Evolutionary conservation across 2,888 invertebrate species (phyloP).

Genomic region (Drosophila diplacantha): DNA sequence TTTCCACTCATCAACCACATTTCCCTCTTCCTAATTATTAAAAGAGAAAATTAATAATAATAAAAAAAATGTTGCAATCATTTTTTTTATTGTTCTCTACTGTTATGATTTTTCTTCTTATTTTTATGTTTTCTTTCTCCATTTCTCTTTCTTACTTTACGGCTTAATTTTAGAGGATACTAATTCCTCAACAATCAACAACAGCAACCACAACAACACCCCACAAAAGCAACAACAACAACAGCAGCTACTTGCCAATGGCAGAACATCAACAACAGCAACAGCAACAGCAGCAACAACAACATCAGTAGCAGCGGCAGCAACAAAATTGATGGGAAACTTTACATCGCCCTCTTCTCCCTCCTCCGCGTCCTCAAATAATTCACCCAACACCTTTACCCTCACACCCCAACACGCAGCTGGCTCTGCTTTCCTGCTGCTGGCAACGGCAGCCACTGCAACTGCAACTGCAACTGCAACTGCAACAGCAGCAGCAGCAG

Average conservation of each 20-base stretch:
- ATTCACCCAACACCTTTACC: conserved; percentile 4
- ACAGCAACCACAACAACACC: conserved; percentile 56
- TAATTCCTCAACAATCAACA: conserved; percentile 70
- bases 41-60: not conserved
- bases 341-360: conserved; percentile 1
- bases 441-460: conserved; percentile 40
- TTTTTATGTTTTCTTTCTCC: conserved; percentile 23
- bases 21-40: not conserved
- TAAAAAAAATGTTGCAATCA: not conserved
- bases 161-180: conserved; percentile 73
- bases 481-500: conserved; percentile 37
- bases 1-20: not conserved
- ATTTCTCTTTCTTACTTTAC: conserved; percentile 42
- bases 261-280: conserved; percentile 29
- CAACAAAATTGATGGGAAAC: conserved; percentile 18
- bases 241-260: conserved; percentile 27
- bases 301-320: conserved; percentile 41
- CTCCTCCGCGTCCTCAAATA: conserved; percentile 1
- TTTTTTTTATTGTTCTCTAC: conserved; percentile 1
- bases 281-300: conserved; percentile 31
- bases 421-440: conserved; percentile 16
- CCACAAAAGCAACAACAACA: conserved; percentile 51
- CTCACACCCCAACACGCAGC: not conserved
- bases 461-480: conserved; percentile 36
- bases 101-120: conserved; percentile 35